Conservation (phyloP, 2,888 invertebrate genomes). For the Trissolcus brochymenae region DNA sequence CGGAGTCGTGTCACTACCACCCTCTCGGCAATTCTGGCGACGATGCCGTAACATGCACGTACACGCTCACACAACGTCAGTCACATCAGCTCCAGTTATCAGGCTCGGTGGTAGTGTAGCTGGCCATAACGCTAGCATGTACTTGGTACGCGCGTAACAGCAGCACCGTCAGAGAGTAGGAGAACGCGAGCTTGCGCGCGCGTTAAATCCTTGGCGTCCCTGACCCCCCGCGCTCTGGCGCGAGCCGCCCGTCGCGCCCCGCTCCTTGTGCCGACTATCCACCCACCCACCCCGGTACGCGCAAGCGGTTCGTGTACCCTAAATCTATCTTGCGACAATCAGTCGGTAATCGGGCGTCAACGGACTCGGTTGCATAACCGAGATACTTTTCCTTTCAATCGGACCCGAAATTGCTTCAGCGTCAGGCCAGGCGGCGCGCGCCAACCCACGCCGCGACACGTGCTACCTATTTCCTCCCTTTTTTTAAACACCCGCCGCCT, state of each 20-base stretch:
- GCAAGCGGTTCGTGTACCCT: constrained; percentile 63
- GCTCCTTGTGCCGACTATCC: constrained; percentile 45
- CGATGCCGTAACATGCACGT: constrained; percentile 30
- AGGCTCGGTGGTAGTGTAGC: constrained; percentile 54
- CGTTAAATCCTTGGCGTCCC: constrained; percentile 52
- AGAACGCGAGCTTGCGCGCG: constrained; percentile 55
- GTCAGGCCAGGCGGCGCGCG: not conserved
- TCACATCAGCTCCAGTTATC: constrained; percentile 45
- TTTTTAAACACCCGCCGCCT: constrained; percentile 24
- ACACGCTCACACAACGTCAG: constrained; percentile 15
- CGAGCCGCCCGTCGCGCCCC: constrained; percentile 48
- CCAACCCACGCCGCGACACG: constrained; percentile 23
- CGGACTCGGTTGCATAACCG: constrained; percentile 64
- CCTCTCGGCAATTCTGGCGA: constrained; percentile 46
- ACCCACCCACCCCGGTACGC: constrained; percentile 60
- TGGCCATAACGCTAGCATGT: constrained; percentile 54
- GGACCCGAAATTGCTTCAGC: not conserved
- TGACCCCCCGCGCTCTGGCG: constrained; percentile 37
- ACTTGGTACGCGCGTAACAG: constrained; percentile 58
- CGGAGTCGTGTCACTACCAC: constrained; percentile 42
- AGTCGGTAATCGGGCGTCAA: constrained; percentile 71
- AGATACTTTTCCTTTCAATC: constrained; percentile 16
- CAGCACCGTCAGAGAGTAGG: constrained; percentile 55
- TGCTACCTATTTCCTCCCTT: constrained; percentile 30
- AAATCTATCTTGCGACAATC: constrained; percentile 71